Evolutionary conservation across 2,113 vertebrate genomes (phyloP), one percentile per base, ranked within the genome.

Genomic region (Nycticorax nycticorax): DNA sequence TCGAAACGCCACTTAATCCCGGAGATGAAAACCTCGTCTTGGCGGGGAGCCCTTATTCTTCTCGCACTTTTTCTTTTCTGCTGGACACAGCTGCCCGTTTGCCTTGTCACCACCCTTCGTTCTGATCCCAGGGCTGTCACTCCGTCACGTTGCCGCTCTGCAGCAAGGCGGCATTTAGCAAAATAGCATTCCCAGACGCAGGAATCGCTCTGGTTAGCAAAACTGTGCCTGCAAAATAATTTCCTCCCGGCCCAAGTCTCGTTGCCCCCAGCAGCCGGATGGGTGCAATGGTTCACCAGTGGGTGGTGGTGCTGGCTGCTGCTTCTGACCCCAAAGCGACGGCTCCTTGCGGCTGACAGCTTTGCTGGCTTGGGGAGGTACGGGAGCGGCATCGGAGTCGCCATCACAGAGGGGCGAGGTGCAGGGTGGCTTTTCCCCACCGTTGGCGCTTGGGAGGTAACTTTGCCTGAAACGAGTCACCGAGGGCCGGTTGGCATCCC

Each of bases 141-240:
- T 90, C 89, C 98, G 96, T 96, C 97, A 96, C 92, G 59, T 87
- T 60, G 59, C 96, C 84, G 37, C 96, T 97, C 97, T 96, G 85
- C 92, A 93, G 96, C 97, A 96, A 93, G 97, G 94, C 95, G 93
- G 92, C 88, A 97, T 97, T 97, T 98, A 97, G 94, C 97, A 98
- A 98, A 98, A 91, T 52, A 95, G 93, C 93, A 8, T 95, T 95
- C 96, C 97, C 89, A 47, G 96, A 92, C 97, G 93, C 93, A 94
- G 86, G 95, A 92, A 96, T 93, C 69, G 92, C 97, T 97, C 94
- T 98, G 97, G 97, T 98, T 98, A 97, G 96, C 96, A 89, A 98
- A 98, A 97, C 98, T 97, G 97, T 97, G 89, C 89, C 96, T 71
- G 89, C 96, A 76, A 82, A 97, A 96, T 96, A 67, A 97, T 97